Evolutionary conservation across 2,888 invertebrate genomes (phyloP), one percentile per base, ranked within the genome.

Genomic region (Augochlorella aurata): DNA sequence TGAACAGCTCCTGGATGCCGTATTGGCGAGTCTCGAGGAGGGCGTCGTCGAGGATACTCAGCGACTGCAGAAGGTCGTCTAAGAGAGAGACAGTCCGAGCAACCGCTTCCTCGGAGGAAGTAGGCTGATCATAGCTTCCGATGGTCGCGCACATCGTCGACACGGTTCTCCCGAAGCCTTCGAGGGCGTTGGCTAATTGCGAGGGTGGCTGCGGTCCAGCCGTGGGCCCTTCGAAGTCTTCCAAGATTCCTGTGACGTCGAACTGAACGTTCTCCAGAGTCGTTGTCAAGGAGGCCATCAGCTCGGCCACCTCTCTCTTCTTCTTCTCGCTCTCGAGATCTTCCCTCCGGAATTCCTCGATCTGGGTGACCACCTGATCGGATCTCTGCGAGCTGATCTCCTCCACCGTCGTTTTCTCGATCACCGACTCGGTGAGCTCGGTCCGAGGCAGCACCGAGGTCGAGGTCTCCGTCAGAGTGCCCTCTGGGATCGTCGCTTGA

Each of bases 181-280:
- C 92, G 2, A 91, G 49, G 18, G 89, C 85, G 74, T 85, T 88
- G 0, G 89, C 89, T 49, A 92, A 75, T 50, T 81, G 71, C 0
- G 92, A 91, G 0, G 82, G 81, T 5, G 89, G 85, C 21, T 85
- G 45, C 9, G 80, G 79, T 14, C 79, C 86, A 5, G 90, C 81
- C 10, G 88, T 82, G 5, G 87, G 87, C 77, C 91, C 89, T 58
- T 92, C 92, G 45, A 89, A 92, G 58, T 92, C 90, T 69, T 92
- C 92, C 21, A 92, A 58, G 52, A 91, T 90, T 3, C 73, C 85
- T 2, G 89, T 88, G 52, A 91, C 86, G 10, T 90, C 86, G 18
- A 90, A 61, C 21, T 91, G 88, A 70, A 92, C 82, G 52, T 80
- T 84, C 21, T 89, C 87, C 10, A 92, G 74, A 0, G 88, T 85